These are phyloP conservation scores for Barypeithes pellucidus DNA, from an alignment of 2,888 invertebrate species.

Conservation along the genomic window DNA sequence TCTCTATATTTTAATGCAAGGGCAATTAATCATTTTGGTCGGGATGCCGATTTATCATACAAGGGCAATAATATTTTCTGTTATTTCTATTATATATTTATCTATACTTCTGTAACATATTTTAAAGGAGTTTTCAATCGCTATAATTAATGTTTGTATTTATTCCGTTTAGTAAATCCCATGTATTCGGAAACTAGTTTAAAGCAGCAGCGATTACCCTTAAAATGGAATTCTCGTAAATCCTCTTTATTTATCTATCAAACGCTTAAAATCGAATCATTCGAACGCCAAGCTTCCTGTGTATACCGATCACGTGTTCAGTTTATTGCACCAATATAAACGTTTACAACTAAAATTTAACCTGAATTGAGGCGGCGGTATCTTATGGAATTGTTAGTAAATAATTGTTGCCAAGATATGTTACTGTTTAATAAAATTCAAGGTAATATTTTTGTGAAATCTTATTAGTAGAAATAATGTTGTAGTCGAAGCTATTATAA, in stretches of 20 bases:
- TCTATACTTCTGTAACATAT: neutral
- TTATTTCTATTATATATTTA: no score
- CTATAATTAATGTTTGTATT: neutral
- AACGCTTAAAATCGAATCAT: constrained; percentile 46
- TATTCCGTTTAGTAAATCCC: constrained; percentile 5
- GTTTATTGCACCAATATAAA: constrained; percentile 52
- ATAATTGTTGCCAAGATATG: constrained; percentile 28
- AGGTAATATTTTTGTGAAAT: constrained; percentile 23
- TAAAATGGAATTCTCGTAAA: constrained; percentile 40
- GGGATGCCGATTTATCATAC: no score
- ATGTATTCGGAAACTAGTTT: constrained; percentile 31
- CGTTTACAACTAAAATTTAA: constrained; percentile 53
- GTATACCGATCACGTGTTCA: constrained; percentile 53
- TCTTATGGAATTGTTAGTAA: constrained; percentile 46
- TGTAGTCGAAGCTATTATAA: no score
- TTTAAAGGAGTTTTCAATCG: neutral
- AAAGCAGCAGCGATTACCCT: constrained; percentile 36
- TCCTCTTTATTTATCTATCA: constrained; percentile 48
- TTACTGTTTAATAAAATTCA: constrained; percentile 23
- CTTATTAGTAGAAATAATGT: neutral
- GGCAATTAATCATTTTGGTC: no score
- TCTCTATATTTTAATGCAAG: no score
- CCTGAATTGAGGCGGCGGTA: constrained; percentile 44
- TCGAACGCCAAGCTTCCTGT: constrained; percentile 45
- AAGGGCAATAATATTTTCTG: no score